Evolutionary conservation across 1,140 invertebrate genomes (phyloP).

Genomic region (Manduca sexta): DNA sequence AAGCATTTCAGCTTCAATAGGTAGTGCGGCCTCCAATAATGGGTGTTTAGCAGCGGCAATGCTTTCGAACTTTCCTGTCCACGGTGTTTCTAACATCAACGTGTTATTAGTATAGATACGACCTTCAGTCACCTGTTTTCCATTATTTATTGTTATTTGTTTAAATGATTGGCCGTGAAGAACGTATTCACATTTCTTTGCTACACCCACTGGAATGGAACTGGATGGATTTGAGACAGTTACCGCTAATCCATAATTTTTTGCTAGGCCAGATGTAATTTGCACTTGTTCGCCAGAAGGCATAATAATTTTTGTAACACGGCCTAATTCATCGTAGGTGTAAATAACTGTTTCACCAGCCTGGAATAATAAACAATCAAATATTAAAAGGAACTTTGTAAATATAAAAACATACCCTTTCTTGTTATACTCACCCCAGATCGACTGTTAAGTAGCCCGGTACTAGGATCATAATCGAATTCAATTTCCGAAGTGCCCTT

Average conservation of each 20-base stretch:
- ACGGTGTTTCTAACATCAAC: slow-evolving; percentile 79
- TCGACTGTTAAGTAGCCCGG: slow-evolving; percentile 85
- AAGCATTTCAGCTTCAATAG: slow-evolving; percentile 93
- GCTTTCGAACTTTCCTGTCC: slow-evolving; percentile 81
- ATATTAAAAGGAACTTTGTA: slow-evolving; percentile 11
- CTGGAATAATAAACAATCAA: slow-evolving; percentile 66
- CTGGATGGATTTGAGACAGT: slow-evolving; percentile 75
- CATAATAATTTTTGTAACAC: slow-evolving; percentile 87
- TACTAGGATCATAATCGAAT: slow-evolving; percentile 88
- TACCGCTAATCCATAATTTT: slow-evolving; percentile 83
- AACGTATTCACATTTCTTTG: slow-evolving; percentile 75
- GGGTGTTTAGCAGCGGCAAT: slow-evolving; percentile 89
- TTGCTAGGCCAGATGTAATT: slow-evolving; percentile 82
- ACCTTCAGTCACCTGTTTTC: slow-evolving; percentile 79
- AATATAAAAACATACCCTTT: slow-evolving; percentile 15
- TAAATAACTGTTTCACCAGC: slow-evolving; percentile 92
- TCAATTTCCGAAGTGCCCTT: slow-evolving; percentile 87
- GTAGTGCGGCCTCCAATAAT: slow-evolving; percentile 87
- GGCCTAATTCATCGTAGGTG: slow-evolving; percentile 89
- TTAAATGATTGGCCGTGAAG: slow-evolving; percentile 74
- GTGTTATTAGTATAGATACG: slow-evolving; percentile 86
- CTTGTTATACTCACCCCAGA: slow-evolving; percentile 81
- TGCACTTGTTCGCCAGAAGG: slow-evolving; percentile 92
- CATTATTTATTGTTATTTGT: slow-evolving; percentile 75
- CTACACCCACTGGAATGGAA: slow-evolving; percentile 63